Conservation (phyloP, 2,888 invertebrate genomes). For the Lamproptera curius region DNA sequence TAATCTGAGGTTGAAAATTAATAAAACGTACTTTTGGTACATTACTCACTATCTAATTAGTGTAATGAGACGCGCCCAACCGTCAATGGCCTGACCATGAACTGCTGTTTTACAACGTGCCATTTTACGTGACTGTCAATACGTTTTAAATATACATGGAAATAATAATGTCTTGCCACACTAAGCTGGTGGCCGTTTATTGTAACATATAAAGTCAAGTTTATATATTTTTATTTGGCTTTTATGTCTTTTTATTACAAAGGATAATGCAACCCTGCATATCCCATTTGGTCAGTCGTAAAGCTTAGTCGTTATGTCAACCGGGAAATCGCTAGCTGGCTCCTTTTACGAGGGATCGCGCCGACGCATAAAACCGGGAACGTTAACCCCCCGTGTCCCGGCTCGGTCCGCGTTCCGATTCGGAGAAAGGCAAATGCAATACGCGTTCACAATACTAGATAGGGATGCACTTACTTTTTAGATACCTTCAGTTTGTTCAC, state of each 20-base stretch:
- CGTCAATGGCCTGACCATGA: constrained; percentile 42
- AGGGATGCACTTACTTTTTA: too few species aligned
- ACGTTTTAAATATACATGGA: background rate
- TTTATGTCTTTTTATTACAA: background rate
- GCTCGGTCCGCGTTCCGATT: constrained; percentile 46
- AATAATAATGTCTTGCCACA: too few species aligned
- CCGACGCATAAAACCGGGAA: constrained; percentile 46
- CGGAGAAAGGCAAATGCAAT: constrained; percentile 36
- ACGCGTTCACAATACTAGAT: too few species aligned
- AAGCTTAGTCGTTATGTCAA: constrained; percentile 13
- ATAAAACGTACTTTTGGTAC: too few species aligned
- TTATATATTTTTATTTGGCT: constrained; percentile 1
- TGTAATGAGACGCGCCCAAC: constrained; percentile 38
- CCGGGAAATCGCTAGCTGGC: constrained; percentile 19
- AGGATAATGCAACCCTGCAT: constrained; percentile 7
- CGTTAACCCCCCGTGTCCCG: constrained; percentile 45
- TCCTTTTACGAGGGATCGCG: constrained; percentile 47
- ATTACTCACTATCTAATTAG: constrained; percentile 30
- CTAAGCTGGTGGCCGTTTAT: too few species aligned
- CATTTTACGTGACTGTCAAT: background rate
- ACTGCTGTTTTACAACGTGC: constrained; percentile 23
- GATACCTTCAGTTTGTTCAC: too few species aligned
- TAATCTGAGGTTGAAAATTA: too few species aligned
- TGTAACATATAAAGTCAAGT: background rate
- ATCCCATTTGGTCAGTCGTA: constrained; percentile 14